phyloP scores from a whole-genome alignment of 2,113 vertebrate genomes.

The Saccopteryx bilineata region DNA sequence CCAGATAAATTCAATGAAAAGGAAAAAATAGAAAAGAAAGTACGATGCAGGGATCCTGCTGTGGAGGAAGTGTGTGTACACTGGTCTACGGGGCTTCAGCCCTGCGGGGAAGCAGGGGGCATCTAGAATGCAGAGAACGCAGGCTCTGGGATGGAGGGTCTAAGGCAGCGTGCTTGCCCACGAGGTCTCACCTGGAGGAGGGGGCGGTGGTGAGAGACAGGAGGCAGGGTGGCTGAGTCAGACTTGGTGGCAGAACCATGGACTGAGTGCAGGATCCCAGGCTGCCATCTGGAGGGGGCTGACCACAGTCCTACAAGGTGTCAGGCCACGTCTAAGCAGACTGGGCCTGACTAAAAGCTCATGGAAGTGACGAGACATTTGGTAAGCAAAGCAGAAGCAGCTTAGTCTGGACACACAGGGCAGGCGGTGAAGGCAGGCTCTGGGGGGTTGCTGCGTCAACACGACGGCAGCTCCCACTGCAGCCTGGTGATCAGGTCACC shows the following conservation, averaged over 20 bases:
- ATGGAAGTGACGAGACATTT: neutral
- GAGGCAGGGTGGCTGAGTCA: neutral
- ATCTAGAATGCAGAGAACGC: neutral
- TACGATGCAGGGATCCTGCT: neutral
- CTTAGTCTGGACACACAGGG: neutral
- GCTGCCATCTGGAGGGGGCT: neutral
- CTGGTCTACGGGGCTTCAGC: neutral
- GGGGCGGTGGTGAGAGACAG: neutral
- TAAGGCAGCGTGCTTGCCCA: neutral
- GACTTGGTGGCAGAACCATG: neutral
- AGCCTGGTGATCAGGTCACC: neutral
- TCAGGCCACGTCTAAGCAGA: neutral
- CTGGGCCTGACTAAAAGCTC: neutral
- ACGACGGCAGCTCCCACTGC: neutral
- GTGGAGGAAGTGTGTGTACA: neutral
- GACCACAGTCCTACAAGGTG: neutral
- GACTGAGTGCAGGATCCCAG: neutral
- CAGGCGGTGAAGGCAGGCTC: neutral
- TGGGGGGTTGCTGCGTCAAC: too few species aligned
- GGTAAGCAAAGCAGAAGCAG: neutral
- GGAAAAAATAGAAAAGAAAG: neutral
- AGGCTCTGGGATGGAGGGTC: neutral
- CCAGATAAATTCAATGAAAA: too few species aligned
- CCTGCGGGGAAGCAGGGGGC: neutral
- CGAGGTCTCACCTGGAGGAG: neutral